Evolutionary conservation across 2,797 vertebrate genomes (phyloP), one percentile per base, ranked within the genome.

Genomic region (Lophotriccus pileatus): DNA sequence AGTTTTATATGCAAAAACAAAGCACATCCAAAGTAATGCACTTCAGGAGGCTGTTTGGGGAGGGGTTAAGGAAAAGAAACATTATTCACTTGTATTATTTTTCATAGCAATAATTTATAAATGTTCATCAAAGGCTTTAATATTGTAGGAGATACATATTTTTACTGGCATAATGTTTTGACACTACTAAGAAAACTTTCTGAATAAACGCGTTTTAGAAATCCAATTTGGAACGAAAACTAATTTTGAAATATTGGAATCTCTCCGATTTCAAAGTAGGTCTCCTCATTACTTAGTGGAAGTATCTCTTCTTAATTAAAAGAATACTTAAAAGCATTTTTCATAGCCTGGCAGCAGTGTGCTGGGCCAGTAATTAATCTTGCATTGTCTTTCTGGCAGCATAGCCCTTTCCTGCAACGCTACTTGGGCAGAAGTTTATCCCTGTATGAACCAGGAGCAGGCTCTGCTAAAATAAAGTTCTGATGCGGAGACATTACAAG

Each of bases 281-380:
- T 81, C 82, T 91, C 53, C 44, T 86, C 93, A 67, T 95, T 92
- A 83, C 63, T 59, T 32, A 25, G 67, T 94, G 55, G 62, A 88
- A 93, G 87, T 91, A 81, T 88, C 87, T 93, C 79, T 68, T 90
- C 66, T 68, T 91, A 93, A 95, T 96, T 92, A 91, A 93, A 94
- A 88, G 89, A 95, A 93, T 75, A 95, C 82, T 86, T 63, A 75
- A 87, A 87, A 81, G 55, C 69, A 73, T 94, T 95, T 94, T 88
- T 94, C 60, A 36, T 63, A 91, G 82, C 58, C 91, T 88, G 87
- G 91, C 79, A 93, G 87, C 76, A 87, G 43, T 49, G 66, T 92
- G 44, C 82, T 62, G 55, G 79, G 89, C 44, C 77, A 95, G 75
- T 66, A 91, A 97, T 96, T 85, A 91, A 73, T 91, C 55, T 76